phyloP scores from a whole-genome alignment of 2,113 vertebrate genomes.

The Mobula hypostoma region DNA sequence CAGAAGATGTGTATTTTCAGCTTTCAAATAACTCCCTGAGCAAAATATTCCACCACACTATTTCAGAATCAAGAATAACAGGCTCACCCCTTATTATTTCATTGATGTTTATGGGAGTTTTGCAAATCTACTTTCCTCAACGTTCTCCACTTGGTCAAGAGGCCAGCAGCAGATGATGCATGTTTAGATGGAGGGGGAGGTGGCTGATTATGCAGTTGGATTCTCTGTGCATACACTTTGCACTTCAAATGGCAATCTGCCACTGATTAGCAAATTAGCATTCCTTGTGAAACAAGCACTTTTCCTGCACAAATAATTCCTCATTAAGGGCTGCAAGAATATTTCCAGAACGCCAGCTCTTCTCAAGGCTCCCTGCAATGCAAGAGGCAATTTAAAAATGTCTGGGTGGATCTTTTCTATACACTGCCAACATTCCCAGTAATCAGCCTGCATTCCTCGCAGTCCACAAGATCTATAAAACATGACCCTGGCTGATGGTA shows the following conservation, averaged over 20 bases:
- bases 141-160: too few relatives aligned
- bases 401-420: conserved; percentile 11
- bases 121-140: background rate
- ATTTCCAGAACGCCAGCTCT: conserved; percentile 11
- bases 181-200: background rate
- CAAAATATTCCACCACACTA: background rate
- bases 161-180: background rate
- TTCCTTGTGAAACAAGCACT: conserved; percentile 25
- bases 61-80: background rate
- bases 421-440: background rate
- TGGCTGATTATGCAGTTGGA: background rate
- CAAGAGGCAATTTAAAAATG: conserved; percentile 6
- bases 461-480: background rate
- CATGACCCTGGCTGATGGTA: background rate
- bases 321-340: background rate
- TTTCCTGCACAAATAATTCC: conserved; percentile 31
- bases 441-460: conserved; percentile 1
- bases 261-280: conserved; percentile 31
- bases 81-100: background rate
- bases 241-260: conserved; percentile 6
- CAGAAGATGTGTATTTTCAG: background rate
- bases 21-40: background rate
- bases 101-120: background rate
- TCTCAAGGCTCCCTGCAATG: conserved; percentile 1
- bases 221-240: background rate